Conservation (phyloP, 2,888 invertebrate genomes). For the Pterostichus niger region DNA sequence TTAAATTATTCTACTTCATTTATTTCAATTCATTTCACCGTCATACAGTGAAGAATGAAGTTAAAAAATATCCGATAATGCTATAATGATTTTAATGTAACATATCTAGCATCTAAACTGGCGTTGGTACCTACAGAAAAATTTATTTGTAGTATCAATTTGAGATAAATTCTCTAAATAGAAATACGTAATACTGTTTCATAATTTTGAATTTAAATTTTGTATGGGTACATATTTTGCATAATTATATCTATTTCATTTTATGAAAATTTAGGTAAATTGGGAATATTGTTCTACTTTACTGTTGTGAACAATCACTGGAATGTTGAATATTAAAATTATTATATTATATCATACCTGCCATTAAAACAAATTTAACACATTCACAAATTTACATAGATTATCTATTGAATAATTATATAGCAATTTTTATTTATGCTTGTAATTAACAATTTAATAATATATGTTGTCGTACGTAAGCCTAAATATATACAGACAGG, state of each 20-base stretch:
- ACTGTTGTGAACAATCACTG: neutral
- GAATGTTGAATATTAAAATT: neutral
- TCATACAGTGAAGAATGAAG: slow-evolving; percentile 40
- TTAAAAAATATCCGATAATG: slow-evolving; percentile 29
- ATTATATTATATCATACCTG: too few species aligned
- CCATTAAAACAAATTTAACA: too few species aligned
- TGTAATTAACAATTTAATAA: too few species aligned
- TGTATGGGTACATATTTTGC: neutral
- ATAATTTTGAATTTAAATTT: neutral
- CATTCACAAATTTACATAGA: too few species aligned
- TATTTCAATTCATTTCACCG: slow-evolving; percentile 55
- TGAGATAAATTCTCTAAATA: too few species aligned
- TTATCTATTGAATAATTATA: too few species aligned
- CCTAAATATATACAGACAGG: too few species aligned
- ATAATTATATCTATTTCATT: neutral
- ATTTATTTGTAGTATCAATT: too few species aligned
- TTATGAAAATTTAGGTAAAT: neutral
- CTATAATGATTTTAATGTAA: slow-evolving; percentile 1
- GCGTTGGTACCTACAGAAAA: too few species aligned
- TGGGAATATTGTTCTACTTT: too few species aligned
- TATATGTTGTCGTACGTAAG: too few species aligned
- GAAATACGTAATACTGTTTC: neutral
- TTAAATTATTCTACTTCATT: slow-evolving; percentile 66
- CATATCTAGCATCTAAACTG: neutral
- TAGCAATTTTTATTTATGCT: too few species aligned